Conservation (phyloP, 2,888 invertebrate species). For the Melolontha melolontha region DNA sequence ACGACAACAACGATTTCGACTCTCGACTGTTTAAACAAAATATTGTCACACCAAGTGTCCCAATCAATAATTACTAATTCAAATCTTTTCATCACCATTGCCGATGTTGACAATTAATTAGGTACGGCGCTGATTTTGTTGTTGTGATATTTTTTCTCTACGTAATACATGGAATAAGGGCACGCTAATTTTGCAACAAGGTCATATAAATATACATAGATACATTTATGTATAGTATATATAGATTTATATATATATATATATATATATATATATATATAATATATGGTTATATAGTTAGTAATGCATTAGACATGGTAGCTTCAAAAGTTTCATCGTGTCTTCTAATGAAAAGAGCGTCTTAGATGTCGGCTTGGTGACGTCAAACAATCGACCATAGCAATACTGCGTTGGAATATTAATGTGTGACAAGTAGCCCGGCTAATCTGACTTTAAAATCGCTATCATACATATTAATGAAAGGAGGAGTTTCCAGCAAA, state of each 20-base stretch:
- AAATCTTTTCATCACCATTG: constrained; percentile 29
- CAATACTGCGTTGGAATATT: constrained; percentile 48
- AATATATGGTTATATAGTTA: too few species aligned
- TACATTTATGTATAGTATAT: neutral
- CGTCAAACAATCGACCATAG: constrained; percentile 54
- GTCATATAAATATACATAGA: constrained; percentile 57
- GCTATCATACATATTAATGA: constrained; percentile 29
- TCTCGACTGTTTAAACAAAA: constrained; percentile 35
- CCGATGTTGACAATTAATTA: constrained; percentile 36
- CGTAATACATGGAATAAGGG: constrained; percentile 46
- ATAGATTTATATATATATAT: too few species aligned
- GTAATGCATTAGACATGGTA: too few species aligned
- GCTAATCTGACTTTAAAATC: constrained; percentile 21
- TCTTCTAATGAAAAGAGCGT: constrained; percentile 57
- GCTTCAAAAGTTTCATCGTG: constrained; percentile 55
- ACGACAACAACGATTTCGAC: constrained; percentile 18
- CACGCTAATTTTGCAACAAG: constrained; percentile 58
- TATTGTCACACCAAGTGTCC: constrained; percentile 36
- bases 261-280: constrained; percentile 55
- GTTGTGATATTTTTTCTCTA: constrained; percentile 25
- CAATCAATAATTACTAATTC: constrained; percentile 38
- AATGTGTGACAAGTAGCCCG: constrained; percentile 25
- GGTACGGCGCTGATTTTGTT: constrained; percentile 29
- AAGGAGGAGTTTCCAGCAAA: constrained; percentile 22
- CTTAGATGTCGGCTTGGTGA: constrained; percentile 47